A percentile compares a stretch with the other conserved stretches of the same genome.
Conservation (phyloP, 2,888 invertebrate genomes). For the Dendrolimus houi region DNA sequence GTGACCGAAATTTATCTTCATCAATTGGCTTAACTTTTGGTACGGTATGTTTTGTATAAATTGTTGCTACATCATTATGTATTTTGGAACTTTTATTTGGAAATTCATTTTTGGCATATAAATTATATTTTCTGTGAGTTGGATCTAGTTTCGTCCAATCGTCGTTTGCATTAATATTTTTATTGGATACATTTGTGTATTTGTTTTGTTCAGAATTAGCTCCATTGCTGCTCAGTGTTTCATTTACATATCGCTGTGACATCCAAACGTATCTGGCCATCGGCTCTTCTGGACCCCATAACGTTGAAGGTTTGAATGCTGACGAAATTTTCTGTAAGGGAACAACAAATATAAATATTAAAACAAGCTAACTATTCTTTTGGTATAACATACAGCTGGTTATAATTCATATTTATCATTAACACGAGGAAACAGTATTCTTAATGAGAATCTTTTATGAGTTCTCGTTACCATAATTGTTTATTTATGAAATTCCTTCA, state of each 20-base stretch:
- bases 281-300: slow-evolving; percentile 70
- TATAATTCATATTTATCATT: too few species aligned
- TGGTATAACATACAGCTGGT: too few species aligned
- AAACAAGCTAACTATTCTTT: too few species aligned
- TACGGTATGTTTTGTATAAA: slow-evolving; percentile 39
- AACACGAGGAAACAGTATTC: too few species aligned
- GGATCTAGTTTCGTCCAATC: slow-evolving; percentile 36
- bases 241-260: slow-evolving; percentile 55
- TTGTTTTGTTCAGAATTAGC: slow-evolving; percentile 41
- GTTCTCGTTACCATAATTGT: too few species aligned
- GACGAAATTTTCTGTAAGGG: slow-evolving; percentile 57
- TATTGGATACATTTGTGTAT: slow-evolving; percentile 42
- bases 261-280: slow-evolving; percentile 66
- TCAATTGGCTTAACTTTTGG: slow-evolving; percentile 41
- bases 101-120: slow-evolving; percentile 33
- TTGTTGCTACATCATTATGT: slow-evolving; percentile 26
- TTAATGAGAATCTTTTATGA: too few species aligned
- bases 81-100: slow-evolving; percentile 22
- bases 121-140: slow-evolving; percentile 38
- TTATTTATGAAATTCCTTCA: too few species aligned
- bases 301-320: slow-evolving; percentile 57
- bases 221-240: slow-evolving; percentile 41
- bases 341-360: background rate
- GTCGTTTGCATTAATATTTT: slow-evolving; percentile 26
- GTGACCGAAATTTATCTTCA: slow-evolving; percentile 50